Conservation (phyloP, 2,797 vertebrate genomes). For the Antrozous pallidus region DNA sequence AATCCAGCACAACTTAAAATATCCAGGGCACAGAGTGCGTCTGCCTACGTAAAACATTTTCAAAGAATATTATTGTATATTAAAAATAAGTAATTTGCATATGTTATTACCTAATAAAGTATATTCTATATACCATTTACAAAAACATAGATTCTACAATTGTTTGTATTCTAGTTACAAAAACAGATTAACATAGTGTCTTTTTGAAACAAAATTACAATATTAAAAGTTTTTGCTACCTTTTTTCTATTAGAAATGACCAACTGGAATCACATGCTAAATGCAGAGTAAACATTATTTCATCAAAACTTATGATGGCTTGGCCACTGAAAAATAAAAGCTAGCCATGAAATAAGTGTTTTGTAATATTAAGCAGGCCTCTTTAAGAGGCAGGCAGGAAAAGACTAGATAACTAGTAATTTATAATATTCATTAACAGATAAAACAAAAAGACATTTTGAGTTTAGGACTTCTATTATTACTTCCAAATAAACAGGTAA, state of each 20-base stretch:
- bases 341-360: neutral
- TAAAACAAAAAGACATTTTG: conserved; percentile 14
- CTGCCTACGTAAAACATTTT: conserved; percentile 83
- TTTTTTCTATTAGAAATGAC: neutral
- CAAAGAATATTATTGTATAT: neutral
- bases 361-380: neutral
- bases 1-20: conserved; percentile 94
- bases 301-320: neutral
- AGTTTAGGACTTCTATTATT: neutral
- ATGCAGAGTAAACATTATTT: neutral
- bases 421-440: neutral
- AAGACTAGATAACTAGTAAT: neutral
- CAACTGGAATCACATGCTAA: neutral
- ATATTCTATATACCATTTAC: neutral
- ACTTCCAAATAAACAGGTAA: neutral
- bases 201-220: conserved; percentile 43
- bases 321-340: conserved; percentile 6
- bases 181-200: neutral
- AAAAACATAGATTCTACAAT: conserved; percentile 27
- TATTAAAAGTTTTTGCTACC: neutral
- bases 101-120: neutral
- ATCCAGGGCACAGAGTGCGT: conserved; percentile 95
- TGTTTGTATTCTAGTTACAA: neutral
- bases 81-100: neutral
- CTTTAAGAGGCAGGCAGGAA: neutral